Evolutionary conservation across 53 echinoderm and acorn worm species (phyloP).

Genomic region (Luidia sarsii): DNA sequence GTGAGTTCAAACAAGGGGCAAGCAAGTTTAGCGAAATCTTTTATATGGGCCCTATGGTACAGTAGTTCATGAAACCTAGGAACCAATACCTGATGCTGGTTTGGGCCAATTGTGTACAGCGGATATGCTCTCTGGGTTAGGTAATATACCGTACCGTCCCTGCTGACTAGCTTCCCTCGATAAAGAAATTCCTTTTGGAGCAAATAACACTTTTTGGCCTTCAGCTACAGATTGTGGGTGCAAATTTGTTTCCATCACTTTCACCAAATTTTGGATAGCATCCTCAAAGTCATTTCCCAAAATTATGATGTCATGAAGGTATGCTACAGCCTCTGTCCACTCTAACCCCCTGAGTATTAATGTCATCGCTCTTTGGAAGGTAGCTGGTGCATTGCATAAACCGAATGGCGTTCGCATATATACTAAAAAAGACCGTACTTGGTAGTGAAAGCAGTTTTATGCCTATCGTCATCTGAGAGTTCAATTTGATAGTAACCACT

Average conservation of each 20-base stretch:
- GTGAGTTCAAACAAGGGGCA: background rate
- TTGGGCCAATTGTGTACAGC: no score
- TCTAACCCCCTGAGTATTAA: background rate
- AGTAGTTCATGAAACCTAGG: conserved; percentile 1
- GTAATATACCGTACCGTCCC: no score
- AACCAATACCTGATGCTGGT: background rate
- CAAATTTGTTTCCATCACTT: background rate
- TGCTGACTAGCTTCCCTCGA: no score
- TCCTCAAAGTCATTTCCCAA: background rate
- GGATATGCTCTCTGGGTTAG: no score
- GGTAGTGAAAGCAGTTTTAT: conserved; percentile 53
- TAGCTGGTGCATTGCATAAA: background rate
- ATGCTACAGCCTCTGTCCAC: background rate
- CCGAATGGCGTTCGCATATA: background rate
- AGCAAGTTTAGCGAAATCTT: background rate
- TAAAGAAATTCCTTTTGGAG: no score
- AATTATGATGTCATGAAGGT: background rate
- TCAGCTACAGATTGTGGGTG: no score
- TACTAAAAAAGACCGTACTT: background rate
- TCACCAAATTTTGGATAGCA: background rate
- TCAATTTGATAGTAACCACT: conserved; percentile 50
- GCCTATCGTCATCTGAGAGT: conserved; percentile 38
- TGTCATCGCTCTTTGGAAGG: background rate
- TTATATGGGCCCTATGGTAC: background rate
- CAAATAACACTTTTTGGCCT: no score